phyloP scores from a whole-genome alignment of 1,140 invertebrate genomes.

The Pteromalus puparum region DNA sequence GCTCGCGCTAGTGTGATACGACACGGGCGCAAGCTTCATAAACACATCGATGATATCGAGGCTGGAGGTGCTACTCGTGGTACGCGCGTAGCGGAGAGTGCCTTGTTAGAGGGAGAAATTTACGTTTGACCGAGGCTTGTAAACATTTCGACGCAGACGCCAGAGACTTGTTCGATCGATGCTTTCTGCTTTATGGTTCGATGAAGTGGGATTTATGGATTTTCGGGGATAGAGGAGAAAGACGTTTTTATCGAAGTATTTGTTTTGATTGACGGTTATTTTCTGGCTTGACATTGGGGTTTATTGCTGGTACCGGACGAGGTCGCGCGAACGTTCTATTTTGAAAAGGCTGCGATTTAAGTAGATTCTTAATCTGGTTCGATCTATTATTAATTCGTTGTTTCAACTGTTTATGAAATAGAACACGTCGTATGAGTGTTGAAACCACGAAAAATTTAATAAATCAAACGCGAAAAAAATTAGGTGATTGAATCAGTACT shows the following conservation, averaged over 20 bases:
- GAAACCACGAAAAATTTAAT: too few species aligned
- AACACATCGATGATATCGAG: conserved; percentile 42
- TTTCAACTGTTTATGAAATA: too few species aligned
- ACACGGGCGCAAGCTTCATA: conserved; percentile 30
- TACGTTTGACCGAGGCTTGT: not conserved
- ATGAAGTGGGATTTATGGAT: not conserved
- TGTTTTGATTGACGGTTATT: not conserved
- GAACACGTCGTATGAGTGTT: too few species aligned
- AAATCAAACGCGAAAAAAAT: too few species aligned
- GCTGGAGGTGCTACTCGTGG: conserved; percentile 12
- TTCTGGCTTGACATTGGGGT: not conserved
- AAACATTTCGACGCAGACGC: not conserved
- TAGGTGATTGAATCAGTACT: too few species aligned
- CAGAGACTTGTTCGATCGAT: not conserved
- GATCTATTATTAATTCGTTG: too few species aligned
- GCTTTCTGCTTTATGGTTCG: not conserved
- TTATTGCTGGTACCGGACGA: not conserved
- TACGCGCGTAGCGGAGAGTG: conserved; percentile 3
- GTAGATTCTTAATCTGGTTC: too few species aligned
- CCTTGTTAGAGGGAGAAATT: not conserved
- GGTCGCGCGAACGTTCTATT: not conserved
- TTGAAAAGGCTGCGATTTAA: not conserved
- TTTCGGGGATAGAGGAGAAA: not conserved
- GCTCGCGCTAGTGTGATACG: conserved; percentile 32
- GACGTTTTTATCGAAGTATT: not conserved